These are phyloP conservation scores for Pseudonaja textilis DNA, from an alignment of 2,113 vertebrate genomes.

Conservation along the genomic window DNA sequence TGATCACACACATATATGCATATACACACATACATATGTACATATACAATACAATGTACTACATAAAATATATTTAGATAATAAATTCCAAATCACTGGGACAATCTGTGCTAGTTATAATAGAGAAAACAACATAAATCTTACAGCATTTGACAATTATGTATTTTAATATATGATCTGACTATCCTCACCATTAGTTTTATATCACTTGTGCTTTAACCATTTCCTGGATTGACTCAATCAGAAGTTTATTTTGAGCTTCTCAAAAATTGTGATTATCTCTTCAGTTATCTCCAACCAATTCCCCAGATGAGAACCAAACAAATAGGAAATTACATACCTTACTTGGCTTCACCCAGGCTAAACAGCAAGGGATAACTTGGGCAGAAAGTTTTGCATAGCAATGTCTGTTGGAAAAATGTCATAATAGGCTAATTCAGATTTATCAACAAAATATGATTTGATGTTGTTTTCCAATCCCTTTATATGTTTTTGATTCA, in stretches of 20 bases:
- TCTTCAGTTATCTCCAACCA: not conserved
- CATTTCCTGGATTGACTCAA: not conserved
- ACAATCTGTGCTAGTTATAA: not conserved
- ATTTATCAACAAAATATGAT: not conserved
- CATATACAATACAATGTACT: not conserved
- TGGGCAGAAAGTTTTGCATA: conserved; percentile 89
- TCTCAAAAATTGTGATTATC: not conserved
- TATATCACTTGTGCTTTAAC: not conserved
- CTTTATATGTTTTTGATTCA: not conserved
- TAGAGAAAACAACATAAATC: not conserved
- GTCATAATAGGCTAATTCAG: conserved; percentile 11
- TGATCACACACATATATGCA: not conserved
- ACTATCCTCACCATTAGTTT: not conserved
- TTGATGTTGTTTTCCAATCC: not conserved
- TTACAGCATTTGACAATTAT: not conserved
- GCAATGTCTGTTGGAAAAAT: conserved; percentile 72
- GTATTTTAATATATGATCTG: not conserved
- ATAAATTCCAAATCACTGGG: not conserved
- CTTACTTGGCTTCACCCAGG: conserved; percentile 81
- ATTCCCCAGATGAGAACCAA: not conserved
- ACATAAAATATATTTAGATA: not conserved
- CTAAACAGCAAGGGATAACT: conserved; percentile 84
- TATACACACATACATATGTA: not conserved
- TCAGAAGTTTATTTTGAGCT: not conserved
- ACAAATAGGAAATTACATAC: conserved; percentile 43